Evolutionary conservation across 2,888 invertebrate genomes (phyloP), one percentile per base, ranked within the genome.

Genomic region (Oscheius sp.): DNA sequence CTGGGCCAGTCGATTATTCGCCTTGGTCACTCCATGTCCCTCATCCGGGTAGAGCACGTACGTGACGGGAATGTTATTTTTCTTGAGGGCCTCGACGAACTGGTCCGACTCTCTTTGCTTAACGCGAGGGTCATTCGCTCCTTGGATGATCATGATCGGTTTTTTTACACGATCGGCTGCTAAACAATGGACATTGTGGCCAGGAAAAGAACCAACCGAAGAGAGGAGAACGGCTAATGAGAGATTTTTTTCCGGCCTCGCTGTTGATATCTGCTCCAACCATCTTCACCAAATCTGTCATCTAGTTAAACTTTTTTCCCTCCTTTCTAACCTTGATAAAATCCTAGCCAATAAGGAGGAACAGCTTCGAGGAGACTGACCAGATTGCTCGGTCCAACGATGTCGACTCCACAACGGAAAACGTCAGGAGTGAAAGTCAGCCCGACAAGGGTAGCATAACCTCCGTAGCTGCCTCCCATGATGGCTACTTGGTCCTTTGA

Each of bases 341-440:
- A 82, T 51, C 82, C 83, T 9, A 77, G 70, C 85, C 85, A 86
- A 67, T 85, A 85, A 5, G 84, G 85, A 17, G 85, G 85, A 32
- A 85, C 79, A 6, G 85, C 82, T 63, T 84, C 81, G 26, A 86
- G 74, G 24, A 85, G 73, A 3, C 82, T 76, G 51, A 83, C 78
- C 54, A 85, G 72, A 69, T 85, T 86, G 6, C 80, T 80, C 5
- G 83, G 83, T 0, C 85, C 85, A 28, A 85, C 85, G 47, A 85
- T 82, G 71, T 84, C 84, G 20, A 86, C 80, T 17, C 85, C 85
- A 51, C 85, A 85, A 0, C 83, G 81, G 61, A 84, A 86, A 1
- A 72, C 71, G 36, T 86, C 80, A 0, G 85, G 85, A 1, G 82
- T 85, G 71, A 85, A 86, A 24, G 85, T 84, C 51, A 85, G 67